These are phyloP conservation scores for Cataglyphis livida DNA, from an alignment of 2,888 invertebrate genomes.

Conservation along the genomic window DNA sequence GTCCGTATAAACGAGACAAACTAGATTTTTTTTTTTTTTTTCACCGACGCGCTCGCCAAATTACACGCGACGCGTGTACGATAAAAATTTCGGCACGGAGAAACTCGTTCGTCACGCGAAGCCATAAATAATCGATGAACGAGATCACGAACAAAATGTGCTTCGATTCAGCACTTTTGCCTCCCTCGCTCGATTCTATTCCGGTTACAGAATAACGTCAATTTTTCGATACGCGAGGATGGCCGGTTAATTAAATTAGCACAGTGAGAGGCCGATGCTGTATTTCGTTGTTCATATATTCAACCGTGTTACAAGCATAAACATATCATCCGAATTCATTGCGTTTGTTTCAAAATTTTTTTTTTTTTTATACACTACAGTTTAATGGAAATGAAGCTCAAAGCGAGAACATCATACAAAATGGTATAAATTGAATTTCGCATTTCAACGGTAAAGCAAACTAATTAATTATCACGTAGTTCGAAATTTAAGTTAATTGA, in stretches of 20 bases:
- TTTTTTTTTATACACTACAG: neutral
- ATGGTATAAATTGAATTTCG: neutral
- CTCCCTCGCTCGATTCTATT: neutral
- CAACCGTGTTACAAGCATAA: constrained; percentile 16
- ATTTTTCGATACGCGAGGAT: constrained; percentile 15
- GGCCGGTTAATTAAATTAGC: constrained; percentile 36
- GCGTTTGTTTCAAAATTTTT: neutral
- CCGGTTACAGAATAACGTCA: constrained; percentile 1
- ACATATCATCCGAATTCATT: constrained; percentile 7
- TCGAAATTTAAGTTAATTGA: neutral
- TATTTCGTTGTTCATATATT: constrained; percentile 16
- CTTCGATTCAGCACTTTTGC: constrained; percentile 40
- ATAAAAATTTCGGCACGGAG: constrained; percentile 49
- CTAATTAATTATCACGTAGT: constrained; percentile 4
- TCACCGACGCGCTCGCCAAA: constrained; percentile 27
- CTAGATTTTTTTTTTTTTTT: constrained; percentile 19
- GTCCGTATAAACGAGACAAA: constrained; percentile 42
- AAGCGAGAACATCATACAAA: neutral
- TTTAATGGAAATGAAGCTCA: neutral
- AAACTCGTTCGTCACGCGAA: constrained; percentile 46
- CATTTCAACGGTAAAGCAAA: neutral
- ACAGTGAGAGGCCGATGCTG: constrained; percentile 16
- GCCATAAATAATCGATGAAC: constrained; percentile 57
- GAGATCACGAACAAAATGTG: constrained; percentile 28
- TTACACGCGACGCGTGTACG: constrained; percentile 34